Conservation (phyloP, 2,113 vertebrate species). For the Oxygymnocypris stewartii region DNA sequence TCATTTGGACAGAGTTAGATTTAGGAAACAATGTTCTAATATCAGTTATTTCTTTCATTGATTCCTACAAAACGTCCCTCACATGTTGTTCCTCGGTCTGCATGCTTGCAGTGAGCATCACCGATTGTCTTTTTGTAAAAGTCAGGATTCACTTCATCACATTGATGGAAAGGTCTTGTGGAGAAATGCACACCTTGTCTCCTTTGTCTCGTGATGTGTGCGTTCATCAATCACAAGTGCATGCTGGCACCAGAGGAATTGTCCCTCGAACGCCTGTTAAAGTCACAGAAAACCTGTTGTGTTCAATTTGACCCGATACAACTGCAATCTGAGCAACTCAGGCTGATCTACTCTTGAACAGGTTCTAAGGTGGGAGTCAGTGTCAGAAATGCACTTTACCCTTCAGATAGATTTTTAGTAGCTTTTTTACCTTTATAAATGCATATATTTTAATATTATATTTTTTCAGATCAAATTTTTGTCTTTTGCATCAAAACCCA, state of each 20-base stretch:
- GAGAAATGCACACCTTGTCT: conserved; percentile 29
- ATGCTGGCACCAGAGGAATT: neutral
- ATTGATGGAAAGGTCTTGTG: neutral
- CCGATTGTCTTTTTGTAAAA: neutral
- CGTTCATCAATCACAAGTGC: conserved; percentile 28
- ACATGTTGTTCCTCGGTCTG: neutral
- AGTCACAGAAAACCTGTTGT: conserved; percentile 28
- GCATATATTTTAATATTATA: too few relatives aligned
- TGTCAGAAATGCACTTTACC: too few relatives aligned
- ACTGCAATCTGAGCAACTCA: neutral
- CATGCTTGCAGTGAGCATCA: neutral
- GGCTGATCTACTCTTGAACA: neutral
- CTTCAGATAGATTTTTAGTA: neutral
- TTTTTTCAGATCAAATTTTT: neutral
- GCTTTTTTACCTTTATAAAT: too few relatives aligned
- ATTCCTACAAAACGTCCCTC: neutral
- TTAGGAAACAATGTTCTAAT: neutral
- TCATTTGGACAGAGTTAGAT: neutral
- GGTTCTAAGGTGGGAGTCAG: too few relatives aligned
- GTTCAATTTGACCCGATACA: neutral
- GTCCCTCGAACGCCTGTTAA: conserved; percentile 11
- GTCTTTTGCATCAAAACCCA: neutral
- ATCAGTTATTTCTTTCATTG: neutral
- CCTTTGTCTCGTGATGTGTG: conserved; percentile 46
- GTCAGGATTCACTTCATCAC: neutral